Evolutionary conservation across 2,888 invertebrate genomes (phyloP).

Genomic region (Leptopilina myrica): DNA sequence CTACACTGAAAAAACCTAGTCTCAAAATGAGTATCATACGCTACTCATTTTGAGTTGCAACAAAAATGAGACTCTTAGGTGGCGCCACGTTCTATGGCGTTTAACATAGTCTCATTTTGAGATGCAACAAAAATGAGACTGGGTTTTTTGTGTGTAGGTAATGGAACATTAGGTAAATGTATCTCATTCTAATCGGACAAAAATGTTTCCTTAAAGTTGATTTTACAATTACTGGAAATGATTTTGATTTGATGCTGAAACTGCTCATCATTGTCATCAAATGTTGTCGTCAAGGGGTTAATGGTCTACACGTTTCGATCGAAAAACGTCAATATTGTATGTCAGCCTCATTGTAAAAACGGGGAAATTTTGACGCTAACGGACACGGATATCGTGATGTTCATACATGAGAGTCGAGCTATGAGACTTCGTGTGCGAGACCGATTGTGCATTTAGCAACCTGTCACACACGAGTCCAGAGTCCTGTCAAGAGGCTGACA

Average conservation of each 20-base stretch:
- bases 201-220: too few species aligned
- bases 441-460: conserved; percentile 69
- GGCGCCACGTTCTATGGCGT: too few species aligned
- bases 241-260: background rate
- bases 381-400: conserved; percentile 57
- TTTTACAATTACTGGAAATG: too few species aligned
- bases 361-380: conserved; percentile 56
- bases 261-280: background rate
- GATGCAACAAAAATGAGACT: too few species aligned
- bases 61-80: too few species aligned
- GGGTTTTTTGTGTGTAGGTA: too few species aligned
- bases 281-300: conserved; percentile 42
- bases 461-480: conserved; percentile 67
- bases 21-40: too few species aligned
- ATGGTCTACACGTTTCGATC: conserved; percentile 53
- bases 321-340: conserved; percentile 53
- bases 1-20: too few species aligned
- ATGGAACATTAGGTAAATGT: too few species aligned
- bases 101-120: too few species aligned
- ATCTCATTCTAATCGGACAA: too few species aligned
- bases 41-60: too few species aligned
- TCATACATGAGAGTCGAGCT: conserved; percentile 6
- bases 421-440: conserved; percentile 44
- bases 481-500: conserved; percentile 66
- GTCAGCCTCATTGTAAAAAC: conserved; percentile 49